Base-by-base conservation (phyloP, 2,888 invertebrate species). In the Chironomus riparius region DNA sequence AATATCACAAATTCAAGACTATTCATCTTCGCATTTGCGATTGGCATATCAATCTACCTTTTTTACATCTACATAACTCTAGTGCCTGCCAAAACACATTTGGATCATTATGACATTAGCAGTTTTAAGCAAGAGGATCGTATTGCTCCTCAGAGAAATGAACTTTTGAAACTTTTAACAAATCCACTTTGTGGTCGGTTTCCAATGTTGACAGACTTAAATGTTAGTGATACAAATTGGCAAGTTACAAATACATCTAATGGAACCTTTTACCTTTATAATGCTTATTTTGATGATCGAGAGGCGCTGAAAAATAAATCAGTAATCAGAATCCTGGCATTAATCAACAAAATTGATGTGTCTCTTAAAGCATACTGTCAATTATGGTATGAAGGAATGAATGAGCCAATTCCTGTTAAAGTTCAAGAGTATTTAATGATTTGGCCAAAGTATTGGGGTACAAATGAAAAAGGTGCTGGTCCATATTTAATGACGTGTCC, bases 201-300 rank as follows among this genome's bases (percentile, higher is more conserved):
- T n/a, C 50, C 50, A n/a, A n/a, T 50, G n/a, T 3, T 50, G n/a
- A n/a, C n/a, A 15, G 50, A 50, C 15, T 15, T 50, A 6, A 50
- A n/a, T n/a, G 13, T 50, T 4, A 50, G 50, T 50, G 50, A 50
- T 4, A 50, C 4, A 50, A 50, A 50, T 28, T 72, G 56, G 61
- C 72, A 72, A 62, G 38, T 61, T 0, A 21, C 22, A 6, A 15
- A 10, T 5, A 72, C 72, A 50, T 24, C 61, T n/a, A 61, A 72
- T 72, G 72, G 56, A 28, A 72, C 28, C 7, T 61, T 72, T 38
- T 61, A 68, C 7, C 3, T 74, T 6, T 22, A 47, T 3, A 47
- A 68, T 22, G 73, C 73, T 3, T 74, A 47, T 47, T 74, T 47
- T 24, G 73, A 74, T 48, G 21, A 65, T 5, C 61, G 73, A 15